Conservation (phyloP, 2,888 invertebrate genomes). For the Platycheirus albimanus region DNA sequence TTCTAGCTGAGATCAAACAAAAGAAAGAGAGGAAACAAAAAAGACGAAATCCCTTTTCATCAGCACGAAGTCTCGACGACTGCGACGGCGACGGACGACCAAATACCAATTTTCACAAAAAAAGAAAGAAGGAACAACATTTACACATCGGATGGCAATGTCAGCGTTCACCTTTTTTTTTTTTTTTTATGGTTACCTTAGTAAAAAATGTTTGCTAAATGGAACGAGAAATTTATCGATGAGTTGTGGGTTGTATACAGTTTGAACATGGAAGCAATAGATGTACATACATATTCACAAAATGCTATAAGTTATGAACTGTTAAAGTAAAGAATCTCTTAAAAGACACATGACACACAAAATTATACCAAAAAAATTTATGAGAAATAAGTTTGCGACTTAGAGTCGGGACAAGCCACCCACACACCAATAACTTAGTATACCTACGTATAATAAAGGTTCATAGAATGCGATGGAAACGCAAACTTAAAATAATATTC, state of each 20-base stretch:
- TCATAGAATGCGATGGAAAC: background rate
- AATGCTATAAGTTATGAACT: background rate
- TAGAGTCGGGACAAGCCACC: background rate
- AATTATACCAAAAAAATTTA: background rate
- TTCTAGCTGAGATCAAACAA: no score
- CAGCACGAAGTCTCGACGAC: no score
- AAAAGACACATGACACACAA: background rate
- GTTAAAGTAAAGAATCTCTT: background rate
- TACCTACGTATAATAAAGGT: no score
- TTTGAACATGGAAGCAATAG: background rate
- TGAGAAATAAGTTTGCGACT: background rate
- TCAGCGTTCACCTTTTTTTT: no score
- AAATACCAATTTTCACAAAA: no score
- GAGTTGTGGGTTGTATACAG: background rate
- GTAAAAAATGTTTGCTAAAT: no score
- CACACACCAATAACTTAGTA: background rate
- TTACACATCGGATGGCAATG: no score
- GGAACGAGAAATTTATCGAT: background rate
- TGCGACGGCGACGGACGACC: no score
- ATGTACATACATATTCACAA: background rate
- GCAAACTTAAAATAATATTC: background rate
- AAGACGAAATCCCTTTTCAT: no score
- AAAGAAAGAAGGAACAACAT: no score
- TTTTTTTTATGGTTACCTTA: no score
- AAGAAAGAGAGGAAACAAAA: no score